Conservation (phyloP, 92 coral and sea anemone genomes). For the Heteractis magnifica region DNA sequence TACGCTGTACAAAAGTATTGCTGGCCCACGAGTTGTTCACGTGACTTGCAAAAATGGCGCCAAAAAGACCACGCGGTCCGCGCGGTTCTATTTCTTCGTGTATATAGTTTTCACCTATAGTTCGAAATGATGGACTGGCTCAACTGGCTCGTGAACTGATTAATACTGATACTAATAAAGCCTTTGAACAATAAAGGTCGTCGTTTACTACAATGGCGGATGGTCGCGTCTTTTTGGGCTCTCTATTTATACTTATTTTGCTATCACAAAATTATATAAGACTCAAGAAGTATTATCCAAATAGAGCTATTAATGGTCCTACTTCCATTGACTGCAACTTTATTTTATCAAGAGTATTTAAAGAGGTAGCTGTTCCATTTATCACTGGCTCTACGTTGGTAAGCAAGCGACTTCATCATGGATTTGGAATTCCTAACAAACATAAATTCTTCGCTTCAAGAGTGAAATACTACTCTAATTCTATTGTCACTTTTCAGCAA, state of each 20-base stretch:
- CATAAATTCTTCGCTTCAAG: slow-evolving; percentile 16
- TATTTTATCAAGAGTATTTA: background rate
- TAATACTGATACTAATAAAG: no score
- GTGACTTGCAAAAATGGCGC: no score
- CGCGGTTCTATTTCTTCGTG: no score
- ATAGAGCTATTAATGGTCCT: background rate
- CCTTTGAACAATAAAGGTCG: no score
- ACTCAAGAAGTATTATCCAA: background rate
- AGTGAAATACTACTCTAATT: slow-evolving; percentile 21
- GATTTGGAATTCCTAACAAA: background rate
- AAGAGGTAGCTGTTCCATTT: background rate
- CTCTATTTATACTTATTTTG: background rate
- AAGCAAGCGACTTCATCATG: background rate
- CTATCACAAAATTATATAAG: background rate
- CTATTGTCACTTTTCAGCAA: slow-evolving; percentile 25
- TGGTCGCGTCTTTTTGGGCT: background rate
- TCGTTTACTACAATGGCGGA: no score
- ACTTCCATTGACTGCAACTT: background rate
- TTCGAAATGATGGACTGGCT: no score
- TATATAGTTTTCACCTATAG: no score
- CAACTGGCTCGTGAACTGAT: no score
- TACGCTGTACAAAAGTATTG: no score
- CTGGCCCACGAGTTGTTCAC: no score
- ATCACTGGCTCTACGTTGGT: background rate
- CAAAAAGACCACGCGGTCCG: no score